Conservation (phyloP, 2,797 vertebrate species). For the Tokudaia tokunoshimensis region DNA sequence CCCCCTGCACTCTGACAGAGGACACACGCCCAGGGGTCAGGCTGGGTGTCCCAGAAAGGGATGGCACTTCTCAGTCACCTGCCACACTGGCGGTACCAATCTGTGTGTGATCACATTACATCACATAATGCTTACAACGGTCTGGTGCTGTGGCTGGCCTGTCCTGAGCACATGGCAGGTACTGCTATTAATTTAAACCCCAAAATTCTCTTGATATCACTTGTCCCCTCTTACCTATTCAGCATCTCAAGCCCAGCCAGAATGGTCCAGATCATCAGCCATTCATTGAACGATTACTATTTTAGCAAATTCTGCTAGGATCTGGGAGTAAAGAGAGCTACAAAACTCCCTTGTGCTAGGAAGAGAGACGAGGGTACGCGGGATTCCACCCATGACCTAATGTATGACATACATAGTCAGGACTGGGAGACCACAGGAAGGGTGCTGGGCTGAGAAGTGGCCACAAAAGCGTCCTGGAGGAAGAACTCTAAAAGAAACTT, state of each 20-base stretch:
- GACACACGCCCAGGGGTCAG: accelerated
- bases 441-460: too few species aligned
- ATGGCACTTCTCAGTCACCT: background rate
- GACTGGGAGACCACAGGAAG: background rate
- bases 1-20: background rate
- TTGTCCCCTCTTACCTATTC: background rate
- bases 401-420: background rate
- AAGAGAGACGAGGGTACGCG: background rate
- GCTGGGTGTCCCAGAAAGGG: background rate
- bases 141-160: background rate
- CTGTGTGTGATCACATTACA: accelerated
- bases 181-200: background rate
- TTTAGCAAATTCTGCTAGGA: background rate
- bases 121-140: background rate
- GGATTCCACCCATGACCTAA: background rate
- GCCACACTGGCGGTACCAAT: background rate
- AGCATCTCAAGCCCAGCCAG: background rate
- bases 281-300: background rate
- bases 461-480: background rate
- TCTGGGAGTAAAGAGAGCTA: background rate
- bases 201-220: background rate
- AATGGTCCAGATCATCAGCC: background rate
- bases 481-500: background rate
- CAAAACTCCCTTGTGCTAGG: background rate
- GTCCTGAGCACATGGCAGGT: background rate